These are phyloP conservation scores for Ascidia mentula DNA, from an alignment of 23 tunicate species.

Conservation along the genomic window DNA sequence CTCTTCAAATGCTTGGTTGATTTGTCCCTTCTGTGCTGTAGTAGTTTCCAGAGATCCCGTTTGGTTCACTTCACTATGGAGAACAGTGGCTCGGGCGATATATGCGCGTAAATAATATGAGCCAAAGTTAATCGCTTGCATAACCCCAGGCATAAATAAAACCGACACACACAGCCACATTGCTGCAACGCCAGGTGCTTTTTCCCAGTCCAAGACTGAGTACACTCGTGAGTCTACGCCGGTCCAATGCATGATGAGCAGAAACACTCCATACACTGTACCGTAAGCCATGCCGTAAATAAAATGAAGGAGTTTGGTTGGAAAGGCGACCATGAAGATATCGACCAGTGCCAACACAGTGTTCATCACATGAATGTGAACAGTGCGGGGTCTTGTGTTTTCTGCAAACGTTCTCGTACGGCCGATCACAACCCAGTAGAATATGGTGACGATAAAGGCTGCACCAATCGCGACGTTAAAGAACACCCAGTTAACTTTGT, in stretches of 20 bases:
- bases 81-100: constrained; percentile 27
- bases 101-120: constrained; percentile 39
- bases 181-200: constrained; percentile 33
- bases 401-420: constrained; percentile 20
- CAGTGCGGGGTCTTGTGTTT: constrained; percentile 34
- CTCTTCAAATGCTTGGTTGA: constrained; percentile 27
- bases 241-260: constrained; percentile 39
- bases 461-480: constrained; percentile 22
- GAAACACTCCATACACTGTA: constrained; percentile 28
- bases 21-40: constrained; percentile 7
- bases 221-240: constrained; percentile 37
- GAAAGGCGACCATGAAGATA: constrained; percentile 49
- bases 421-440: constrained; percentile 43
- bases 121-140: constrained; percentile 38
- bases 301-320: constrained; percentile 41
- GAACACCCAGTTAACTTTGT: constrained; percentile 38
- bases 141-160: constrained; percentile 24
- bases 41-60: neutral
- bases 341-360: constrained; percentile 36
- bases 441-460: constrained; percentile 33
- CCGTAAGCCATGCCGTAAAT: constrained; percentile 34
- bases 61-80: neutral
- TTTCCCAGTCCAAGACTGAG: constrained; percentile 29
- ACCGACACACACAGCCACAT: constrained; percentile 22
- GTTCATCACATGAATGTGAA: constrained; percentile 47